phyloP scores from a whole-genome alignment of 1,140 invertebrate genomes.

The Liolophura sinensis region DNA sequence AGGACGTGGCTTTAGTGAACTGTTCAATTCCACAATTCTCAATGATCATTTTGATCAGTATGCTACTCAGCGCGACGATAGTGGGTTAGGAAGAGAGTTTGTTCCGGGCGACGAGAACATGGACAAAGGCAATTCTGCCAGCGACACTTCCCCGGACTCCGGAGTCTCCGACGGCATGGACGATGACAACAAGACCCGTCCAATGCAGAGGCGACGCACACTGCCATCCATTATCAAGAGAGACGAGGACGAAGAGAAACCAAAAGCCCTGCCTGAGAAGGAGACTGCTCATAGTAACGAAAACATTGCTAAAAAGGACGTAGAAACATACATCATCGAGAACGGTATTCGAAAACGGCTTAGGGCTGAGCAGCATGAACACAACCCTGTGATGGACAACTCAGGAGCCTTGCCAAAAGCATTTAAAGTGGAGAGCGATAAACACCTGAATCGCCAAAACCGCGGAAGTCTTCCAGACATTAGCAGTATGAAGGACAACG shows the following conservation, averaged over 20 bases:
- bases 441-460: constrained; percentile 27
- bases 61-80: constrained; percentile 65
- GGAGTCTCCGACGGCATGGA: constrained; percentile 56
- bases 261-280: constrained; percentile 28
- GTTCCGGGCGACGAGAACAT: constrained; percentile 27
- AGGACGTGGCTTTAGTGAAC: constrained; percentile 49
- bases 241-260: constrained; percentile 6
- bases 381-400: constrained; percentile 60
- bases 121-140: constrained; percentile 10
- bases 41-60: constrained; percentile 88
- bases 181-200: constrained; percentile 37
- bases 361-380: constrained; percentile 27
- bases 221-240: constrained; percentile 51
- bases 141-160: constrained; percentile 58
- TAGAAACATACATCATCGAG: constrained; percentile 58
- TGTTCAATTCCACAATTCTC: constrained; percentile 58
- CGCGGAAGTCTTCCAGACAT: constrained; percentile 82
- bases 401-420: constrained; percentile 39
- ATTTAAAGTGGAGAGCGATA: constrained; percentile 85
- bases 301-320: constrained; percentile 43
- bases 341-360: constrained; percentile 58
- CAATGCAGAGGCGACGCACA: constrained; percentile 47
- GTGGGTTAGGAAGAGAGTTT: constrained; percentile 36
- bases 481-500: constrained; percentile 65
- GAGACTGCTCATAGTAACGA: constrained; percentile 49